Evolutionary conservation across 2,888 invertebrate species (phyloP).

Genomic region (Drosophila sordidapex): DNA sequence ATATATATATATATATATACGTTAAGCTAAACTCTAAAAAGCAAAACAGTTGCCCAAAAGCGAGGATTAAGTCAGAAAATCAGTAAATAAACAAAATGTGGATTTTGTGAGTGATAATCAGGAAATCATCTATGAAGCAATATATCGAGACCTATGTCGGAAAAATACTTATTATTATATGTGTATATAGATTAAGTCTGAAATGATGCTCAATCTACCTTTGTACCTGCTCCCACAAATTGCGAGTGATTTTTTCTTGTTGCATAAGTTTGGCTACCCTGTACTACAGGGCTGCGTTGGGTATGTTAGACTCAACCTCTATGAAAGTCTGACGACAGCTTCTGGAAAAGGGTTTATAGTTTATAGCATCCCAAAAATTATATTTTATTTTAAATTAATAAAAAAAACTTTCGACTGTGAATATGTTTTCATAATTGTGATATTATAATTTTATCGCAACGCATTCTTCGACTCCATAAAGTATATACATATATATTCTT

Average conservation of each 20-base stretch:
- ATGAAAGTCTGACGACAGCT: background rate
- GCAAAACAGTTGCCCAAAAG: background rate
- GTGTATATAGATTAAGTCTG: background rate
- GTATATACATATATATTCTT: no score
- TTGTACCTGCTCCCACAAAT: background rate
- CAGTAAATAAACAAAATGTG: background rate
- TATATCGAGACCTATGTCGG: background rate
- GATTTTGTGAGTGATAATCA: background rate
- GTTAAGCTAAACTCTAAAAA: slow-evolving; percentile 5
- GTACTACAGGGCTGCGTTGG: background rate
- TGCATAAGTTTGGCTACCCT: background rate
- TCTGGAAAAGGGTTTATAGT: background rate
- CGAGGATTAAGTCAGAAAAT: background rate
- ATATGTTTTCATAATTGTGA: no score
- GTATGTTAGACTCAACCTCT: background rate
- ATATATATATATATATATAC: background rate
- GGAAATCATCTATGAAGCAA: background rate
- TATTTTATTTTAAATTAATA: background rate
- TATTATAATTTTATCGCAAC: no score
- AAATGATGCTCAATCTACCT: background rate
- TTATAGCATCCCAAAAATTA: no score
- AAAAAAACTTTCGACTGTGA: background rate
- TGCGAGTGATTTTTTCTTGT: background rate
- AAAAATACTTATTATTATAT: background rate
- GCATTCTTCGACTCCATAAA: no score